Percentiles rank a stretch among this genome's conserved stretches.
Evolutionary conservation across 92 coral and sea anemone genomes (phyloP).

Genomic region (Pocillopora meandrina): DNA sequence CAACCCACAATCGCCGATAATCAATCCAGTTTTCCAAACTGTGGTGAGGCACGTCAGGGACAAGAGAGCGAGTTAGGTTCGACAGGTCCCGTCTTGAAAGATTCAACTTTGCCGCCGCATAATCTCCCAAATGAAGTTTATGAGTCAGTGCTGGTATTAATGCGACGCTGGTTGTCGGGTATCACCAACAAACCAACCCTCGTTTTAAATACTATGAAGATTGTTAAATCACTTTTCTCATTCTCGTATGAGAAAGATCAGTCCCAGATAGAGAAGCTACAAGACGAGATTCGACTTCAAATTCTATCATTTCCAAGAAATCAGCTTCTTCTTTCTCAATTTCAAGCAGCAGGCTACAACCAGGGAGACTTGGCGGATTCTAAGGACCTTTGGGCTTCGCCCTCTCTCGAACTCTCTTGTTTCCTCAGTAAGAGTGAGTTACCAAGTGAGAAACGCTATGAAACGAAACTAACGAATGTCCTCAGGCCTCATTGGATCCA

Average conservation of each 20-base stretch:
- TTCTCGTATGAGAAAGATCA: not conserved
- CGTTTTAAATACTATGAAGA: not conserved
- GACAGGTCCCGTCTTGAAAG: not conserved
- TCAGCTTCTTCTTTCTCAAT: constrained; percentile 53
- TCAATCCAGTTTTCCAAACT: not conserved
- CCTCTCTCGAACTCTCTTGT: constrained; percentile 44
- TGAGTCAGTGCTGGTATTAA: constrained; percentile 12
- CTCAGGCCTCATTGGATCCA: constrained; percentile 57
- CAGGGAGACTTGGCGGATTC: not conserved
- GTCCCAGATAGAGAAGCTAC: not conserved
- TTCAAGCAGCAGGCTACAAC: constrained; percentile 62
- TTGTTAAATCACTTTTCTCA: constrained; percentile 20
- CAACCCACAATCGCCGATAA: not conserved
- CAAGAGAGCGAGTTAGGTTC: not conserved
- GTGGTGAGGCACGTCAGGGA: not conserved
- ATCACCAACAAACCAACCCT: constrained; percentile 18
- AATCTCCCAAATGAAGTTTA: constrained; percentile 1
- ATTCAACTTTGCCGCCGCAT: not conserved
- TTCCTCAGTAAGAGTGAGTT: constrained; percentile 26
- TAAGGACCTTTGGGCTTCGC: constrained; percentile 50
- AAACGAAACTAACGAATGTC: constrained; percentile 5
- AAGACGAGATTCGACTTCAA: constrained; percentile 25
- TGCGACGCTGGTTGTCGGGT: constrained; percentile 23
- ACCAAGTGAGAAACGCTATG: not conserved
- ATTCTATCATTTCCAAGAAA: constrained; percentile 31